Evolutionary conservation across 2,113 vertebrate genomes (phyloP).

Genomic region (Oreochromis spilurus): DNA sequence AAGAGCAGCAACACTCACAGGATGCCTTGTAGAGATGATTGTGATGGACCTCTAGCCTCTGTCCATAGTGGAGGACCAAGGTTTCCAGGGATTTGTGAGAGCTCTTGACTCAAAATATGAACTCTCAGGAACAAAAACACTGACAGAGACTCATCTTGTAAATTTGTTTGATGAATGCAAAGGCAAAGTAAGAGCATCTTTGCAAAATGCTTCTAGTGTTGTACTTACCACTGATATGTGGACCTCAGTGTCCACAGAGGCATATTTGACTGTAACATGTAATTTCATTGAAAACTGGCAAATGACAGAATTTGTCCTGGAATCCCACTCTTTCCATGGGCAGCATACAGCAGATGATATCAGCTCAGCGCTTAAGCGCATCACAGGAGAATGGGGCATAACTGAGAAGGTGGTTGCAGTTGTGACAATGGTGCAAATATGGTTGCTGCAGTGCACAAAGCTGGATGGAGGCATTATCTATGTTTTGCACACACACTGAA

Average conservation of each 20-base stretch:
- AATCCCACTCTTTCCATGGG: not conserved
- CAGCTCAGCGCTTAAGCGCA: not conserved
- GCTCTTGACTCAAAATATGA: not conserved
- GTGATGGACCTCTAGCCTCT: not conserved
- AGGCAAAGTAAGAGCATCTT: not conserved
- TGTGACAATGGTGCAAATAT: not conserved
- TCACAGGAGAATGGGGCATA: constrained; percentile 16
- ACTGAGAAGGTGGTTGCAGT: constrained; percentile 4
- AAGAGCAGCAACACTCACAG: not conserved
- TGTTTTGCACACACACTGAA: not conserved
- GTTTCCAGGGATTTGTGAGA: not conserved
- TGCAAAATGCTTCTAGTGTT: not conserved
- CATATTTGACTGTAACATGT: not conserved
- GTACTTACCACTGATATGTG: not conserved
- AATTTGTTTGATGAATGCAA: not conserved
- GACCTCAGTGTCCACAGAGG: not conserved
- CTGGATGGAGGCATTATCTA: not conserved
- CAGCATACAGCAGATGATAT: constrained; percentile 17
- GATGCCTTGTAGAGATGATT: not conserved
- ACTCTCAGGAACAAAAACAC: not conserved
- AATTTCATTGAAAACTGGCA: not conserved
- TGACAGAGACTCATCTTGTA: not conserved
- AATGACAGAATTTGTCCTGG: not conserved
- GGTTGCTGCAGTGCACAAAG: not conserved
- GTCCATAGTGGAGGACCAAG: not conserved